Conservation (phyloP, 2,113 vertebrate genomes). For the Rallus limicola region DNA sequence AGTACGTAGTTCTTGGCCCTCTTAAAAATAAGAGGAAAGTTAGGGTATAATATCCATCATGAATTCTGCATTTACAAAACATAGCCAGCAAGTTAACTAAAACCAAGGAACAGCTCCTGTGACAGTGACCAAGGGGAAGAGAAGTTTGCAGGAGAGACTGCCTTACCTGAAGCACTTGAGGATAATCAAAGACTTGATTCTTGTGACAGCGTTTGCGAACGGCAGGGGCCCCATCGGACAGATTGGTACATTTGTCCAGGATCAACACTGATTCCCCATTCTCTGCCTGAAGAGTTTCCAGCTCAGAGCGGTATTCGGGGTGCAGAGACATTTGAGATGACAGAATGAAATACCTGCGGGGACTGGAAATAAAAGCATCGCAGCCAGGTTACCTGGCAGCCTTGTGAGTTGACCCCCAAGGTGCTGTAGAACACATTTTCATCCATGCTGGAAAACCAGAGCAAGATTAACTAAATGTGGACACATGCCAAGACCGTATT, state of each 20-base stretch:
- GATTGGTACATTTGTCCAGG: conserved; percentile 92
- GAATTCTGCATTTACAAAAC: not conserved
- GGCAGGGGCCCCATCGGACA: conserved; percentile 84
- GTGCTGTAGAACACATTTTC: not conserved
- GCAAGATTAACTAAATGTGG: not conserved
- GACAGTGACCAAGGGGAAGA: not conserved
- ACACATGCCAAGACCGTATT: not conserved
- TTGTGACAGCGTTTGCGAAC: conserved; percentile 88
- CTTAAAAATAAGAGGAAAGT: not conserved
- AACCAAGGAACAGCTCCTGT: not conserved
- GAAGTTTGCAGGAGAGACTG: not conserved
- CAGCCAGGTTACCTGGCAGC: not conserved
- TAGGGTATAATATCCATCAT: not conserved
- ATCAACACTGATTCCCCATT: conserved; percentile 88
- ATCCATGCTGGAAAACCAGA: not conserved
- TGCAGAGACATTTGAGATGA: conserved; percentile 91
- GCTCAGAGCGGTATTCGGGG: conserved; percentile 87
- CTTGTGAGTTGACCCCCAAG: not conserved
- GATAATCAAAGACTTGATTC: conserved; percentile 92
- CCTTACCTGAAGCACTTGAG: conserved; percentile 92
- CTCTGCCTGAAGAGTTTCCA: conserved; percentile 90
- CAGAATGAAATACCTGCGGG: conserved; percentile 89
- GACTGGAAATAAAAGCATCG: conserved; percentile 68
- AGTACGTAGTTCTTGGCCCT: not conserved
- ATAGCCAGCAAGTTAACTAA: not conserved